Percentiles rank a stretch among this genome's conserved stretches.
phyloP scores from a whole-genome alignment of 2,888 invertebrate genomes.

The Drosophila engyochracea region DNA sequence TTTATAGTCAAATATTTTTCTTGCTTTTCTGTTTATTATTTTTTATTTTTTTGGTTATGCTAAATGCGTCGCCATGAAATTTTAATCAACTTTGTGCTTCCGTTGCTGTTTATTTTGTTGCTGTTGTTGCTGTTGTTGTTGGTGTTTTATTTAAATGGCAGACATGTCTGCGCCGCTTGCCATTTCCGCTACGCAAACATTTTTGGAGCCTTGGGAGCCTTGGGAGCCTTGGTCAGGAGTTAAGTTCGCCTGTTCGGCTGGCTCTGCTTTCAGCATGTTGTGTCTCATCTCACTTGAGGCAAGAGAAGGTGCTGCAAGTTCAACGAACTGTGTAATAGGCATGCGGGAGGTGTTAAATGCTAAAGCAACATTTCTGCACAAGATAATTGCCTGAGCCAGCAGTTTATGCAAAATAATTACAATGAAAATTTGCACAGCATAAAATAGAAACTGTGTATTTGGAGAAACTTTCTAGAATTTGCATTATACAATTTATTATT shows the following conservation, averaged over 20 bases:
- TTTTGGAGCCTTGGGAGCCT: slow-evolving; percentile 53
- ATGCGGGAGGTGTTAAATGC: not conserved
- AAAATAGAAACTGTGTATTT: not conserved
- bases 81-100: slow-evolving; percentile 75
- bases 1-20: slow-evolving; percentile 25
- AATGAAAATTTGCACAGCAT: not conserved
- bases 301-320: slow-evolving; percentile 21
- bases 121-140: slow-evolving; percentile 27
- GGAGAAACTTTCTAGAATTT: not conserved
- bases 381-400: not conserved
- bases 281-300: not conserved
- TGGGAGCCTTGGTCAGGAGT: slow-evolving; percentile 31
- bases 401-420: not conserved
- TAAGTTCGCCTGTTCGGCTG: not conserved
- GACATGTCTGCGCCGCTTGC: slow-evolving; percentile 75
- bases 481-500: not conserved
- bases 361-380: slow-evolving; percentile 3
- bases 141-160: slow-evolving; percentile 56
- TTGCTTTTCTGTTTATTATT: slow-evolving; percentile 3
- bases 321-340: slow-evolving; percentile 30
- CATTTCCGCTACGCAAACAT: slow-evolving; percentile 62
- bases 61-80: slow-evolving; percentile 77
- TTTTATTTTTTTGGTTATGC: slow-evolving; percentile 24
- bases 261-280: not conserved
- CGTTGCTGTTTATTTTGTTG: slow-evolving; percentile 37